Evolutionary conservation across 2,113 vertebrate genomes (phyloP), one percentile per base, ranked within the genome.

Genomic region (Pseudorhombus dupliciocellatus): DNA sequence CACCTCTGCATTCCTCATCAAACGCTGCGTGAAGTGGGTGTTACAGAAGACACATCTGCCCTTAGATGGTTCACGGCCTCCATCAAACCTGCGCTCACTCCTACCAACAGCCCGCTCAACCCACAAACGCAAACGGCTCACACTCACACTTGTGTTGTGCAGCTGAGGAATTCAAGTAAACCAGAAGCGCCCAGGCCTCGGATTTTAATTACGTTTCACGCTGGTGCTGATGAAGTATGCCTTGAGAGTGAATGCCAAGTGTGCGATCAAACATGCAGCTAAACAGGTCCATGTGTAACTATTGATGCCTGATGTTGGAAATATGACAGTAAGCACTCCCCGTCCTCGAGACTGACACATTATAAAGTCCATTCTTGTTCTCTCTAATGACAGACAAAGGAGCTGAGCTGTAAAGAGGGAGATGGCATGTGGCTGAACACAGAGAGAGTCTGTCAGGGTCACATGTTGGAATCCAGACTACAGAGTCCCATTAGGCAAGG

Each of bases 401-500:
- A 70, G 37, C 21, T 24, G 40, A 15, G 37, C 12, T 37, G 34
- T 7, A 7, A 18, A 7, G 34, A 2, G 22, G 2, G 40, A 42
- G 31, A 34, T 26, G 28, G 7, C 26, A 26, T 20, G 14, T 42
- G 28, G 52, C 51, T 48, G 10, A 14, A 69, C 21, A 34, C 26
- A 66, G 53, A 58, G 51, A 60, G 60, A 62, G 67, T 46, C 70
- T 79, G 85, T 83, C 60, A 84, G 74, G 72, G 66, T 40, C 18
- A 74, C 42, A 66, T 88, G 18, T 53, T 34, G 40, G 18, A 79
- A 68, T 26, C 48, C 25, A 77, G 61, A 66, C 64, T 55, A 75
- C 62, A 87, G 75, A 75, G 77, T 70, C 65, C 64, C 40, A 72
- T 86, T 86, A 75, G 78, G 79, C 73, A 50, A 58, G 80, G 64